Conservation (phyloP, 2,797 vertebrate genomes). For the Hydrophis major region DNA sequence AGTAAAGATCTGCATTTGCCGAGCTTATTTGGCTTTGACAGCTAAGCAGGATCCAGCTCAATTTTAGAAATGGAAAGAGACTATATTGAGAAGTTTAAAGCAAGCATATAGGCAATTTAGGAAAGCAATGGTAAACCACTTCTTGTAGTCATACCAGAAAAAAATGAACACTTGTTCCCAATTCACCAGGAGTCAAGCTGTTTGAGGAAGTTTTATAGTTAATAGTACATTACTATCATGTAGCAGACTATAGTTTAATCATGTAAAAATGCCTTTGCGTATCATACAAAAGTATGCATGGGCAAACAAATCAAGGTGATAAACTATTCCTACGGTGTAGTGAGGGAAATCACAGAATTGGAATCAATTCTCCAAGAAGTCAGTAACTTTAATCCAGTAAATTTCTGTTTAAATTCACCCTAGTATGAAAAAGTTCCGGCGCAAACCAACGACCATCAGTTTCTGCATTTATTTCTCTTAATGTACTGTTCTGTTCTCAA, state of each 20-base stretch:
- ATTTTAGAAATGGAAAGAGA: not conserved
- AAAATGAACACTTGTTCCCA: not conserved
- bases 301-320: not conserved
- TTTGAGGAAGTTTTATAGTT: not conserved
- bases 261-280: not conserved
- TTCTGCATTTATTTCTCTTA: not conserved
- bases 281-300: not conserved
- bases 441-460: not conserved
- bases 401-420: not conserved
- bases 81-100: not conserved
- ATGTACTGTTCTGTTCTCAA: not conserved
- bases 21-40: not conserved
- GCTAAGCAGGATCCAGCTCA: not conserved
- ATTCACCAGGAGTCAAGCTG: not conserved
- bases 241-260: not conserved
- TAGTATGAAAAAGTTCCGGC: not conserved
- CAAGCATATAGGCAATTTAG: not conserved
- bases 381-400: not conserved
- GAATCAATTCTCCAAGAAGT: not conserved
- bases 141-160: not conserved
- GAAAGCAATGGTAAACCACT: not conserved
- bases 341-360: not conserved
- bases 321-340: not conserved
- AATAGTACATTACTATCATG: not conserved
- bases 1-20: not conserved